Percentiles rank a stretch among this genome's conserved stretches.
These are phyloP conservation scores for Heliothis peltigera DNA, from an alignment of 2,888 invertebrate species.

Conservation along the genomic window DNA sequence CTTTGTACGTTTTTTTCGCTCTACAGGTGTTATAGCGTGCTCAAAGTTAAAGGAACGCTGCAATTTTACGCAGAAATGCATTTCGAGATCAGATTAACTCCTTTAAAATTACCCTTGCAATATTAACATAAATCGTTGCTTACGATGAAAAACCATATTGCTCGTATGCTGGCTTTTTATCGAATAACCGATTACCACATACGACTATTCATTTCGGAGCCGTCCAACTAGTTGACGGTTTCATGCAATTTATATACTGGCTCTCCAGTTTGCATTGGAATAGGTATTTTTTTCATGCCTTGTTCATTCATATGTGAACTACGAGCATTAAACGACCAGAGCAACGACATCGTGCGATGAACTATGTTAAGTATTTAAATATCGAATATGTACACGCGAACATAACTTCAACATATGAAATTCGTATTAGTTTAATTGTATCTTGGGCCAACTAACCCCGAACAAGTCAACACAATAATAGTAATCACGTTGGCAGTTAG, in stretches of 20 bases:
- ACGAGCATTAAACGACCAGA: not conserved
- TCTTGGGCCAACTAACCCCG: slow-evolving; percentile 7
- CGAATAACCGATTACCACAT: slow-evolving; percentile 42
- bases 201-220: slow-evolving; percentile 30
- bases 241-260: slow-evolving; percentile 35
- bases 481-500: slow-evolving; percentile 32
- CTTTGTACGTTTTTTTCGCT: slow-evolving; percentile 22
- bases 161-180: slow-evolving; percentile 33
- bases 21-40: slow-evolving; percentile 45
- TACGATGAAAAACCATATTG: slow-evolving; percentile 20
- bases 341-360: slow-evolving; percentile 2
- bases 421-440: slow-evolving; percentile 16
- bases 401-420: too few species aligned
- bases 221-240: slow-evolving; percentile 18
- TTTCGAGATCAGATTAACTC: not conserved
- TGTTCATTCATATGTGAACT: slow-evolving; percentile 6
- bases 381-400: too few species aligned
- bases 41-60: slow-evolving; percentile 1
- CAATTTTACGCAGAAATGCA: slow-evolving; percentile 23
- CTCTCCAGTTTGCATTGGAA: slow-evolving; percentile 11
- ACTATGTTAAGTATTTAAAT: slow-evolving; percentile 5
- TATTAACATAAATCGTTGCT: not conserved
- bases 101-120: slow-evolving; percentile 1
- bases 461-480: slow-evolving; percentile 30
- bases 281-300: slow-evolving; percentile 12